Evolutionary conservation across 2,113 vertebrate genomes (phyloP), one percentile per base, ranked within the genome.

Genomic region (Cisticola juncidis): DNA sequence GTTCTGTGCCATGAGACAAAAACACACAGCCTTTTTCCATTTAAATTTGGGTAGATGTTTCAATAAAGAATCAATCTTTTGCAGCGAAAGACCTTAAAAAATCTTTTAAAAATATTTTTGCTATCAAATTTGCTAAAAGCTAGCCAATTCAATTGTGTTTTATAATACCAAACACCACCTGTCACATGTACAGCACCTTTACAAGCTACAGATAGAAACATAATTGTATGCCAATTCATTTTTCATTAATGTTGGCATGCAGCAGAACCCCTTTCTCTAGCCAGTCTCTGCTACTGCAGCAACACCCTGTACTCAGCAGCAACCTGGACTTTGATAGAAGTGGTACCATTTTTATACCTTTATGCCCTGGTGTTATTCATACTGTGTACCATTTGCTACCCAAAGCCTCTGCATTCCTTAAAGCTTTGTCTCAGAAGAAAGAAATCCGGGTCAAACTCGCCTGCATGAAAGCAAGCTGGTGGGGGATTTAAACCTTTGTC

Each of bases 351-450:
- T 94, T 69, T 81, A 58, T n/a, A 86, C 56, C 42, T 93, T 93
- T 88, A 50, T 83, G 33, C 76, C 76, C 71, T 29, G 31, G 74
- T 42, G 71, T 93, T 88, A 72, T 70, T 93, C 82, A 77, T 58
- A 91, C 81, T 48, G 84, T 65, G 84, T 86, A 93, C 72, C 76
- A 81, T 71, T 88, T 88, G 82, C 80, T 94, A 70, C 80, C 64
- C 70, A 86, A 96, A 93, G 72, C 68, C 60, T 86, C 74, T 58
- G 51, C 76, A 50, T 83, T 90, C 47, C 88, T 88, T 92, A 92
- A 88, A 92, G 92, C 94, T 96, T 95, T 90, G 71, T 94, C 94
- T 95, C 91, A 86, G 64, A 90, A 95, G 53, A 96, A 94, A 94
- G 88, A 94, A 94, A 95, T 81, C 64, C 7, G 2, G 94, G 92